A percentile compares a stretch with the other conserved stretches of the same genome.
phyloP scores from a whole-genome alignment of 2,797 vertebrate species.

The Microchirus variegatus region DNA sequence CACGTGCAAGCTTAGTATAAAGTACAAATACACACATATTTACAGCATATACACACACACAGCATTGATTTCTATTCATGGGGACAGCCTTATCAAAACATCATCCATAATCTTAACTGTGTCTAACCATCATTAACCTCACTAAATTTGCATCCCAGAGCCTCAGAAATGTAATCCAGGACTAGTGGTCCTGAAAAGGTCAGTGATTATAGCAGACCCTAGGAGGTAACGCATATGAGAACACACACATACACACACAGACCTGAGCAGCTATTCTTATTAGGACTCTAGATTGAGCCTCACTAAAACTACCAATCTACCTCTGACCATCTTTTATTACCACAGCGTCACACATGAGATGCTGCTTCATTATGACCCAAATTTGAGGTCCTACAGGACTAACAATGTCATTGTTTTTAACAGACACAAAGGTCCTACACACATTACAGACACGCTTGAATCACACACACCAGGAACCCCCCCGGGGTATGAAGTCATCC shows the following conservation, averaged over 20 bases:
- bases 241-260: conserved; percentile 3
- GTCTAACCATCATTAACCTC: neutral
- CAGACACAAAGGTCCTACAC: neutral
- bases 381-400: no score
- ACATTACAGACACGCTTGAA: conserved; percentile 38
- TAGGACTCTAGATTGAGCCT: no score
- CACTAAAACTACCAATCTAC: no score
- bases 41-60: neutral
- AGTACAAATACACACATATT: no score
- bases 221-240: neutral
- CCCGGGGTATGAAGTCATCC: conserved; percentile 34
- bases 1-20: neutral
- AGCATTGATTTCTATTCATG: no score
- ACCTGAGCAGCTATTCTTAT: no score
- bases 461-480: conserved; percentile 11
- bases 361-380: no score
- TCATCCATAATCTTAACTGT: neutral
- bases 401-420: no score
- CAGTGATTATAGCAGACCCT: no score
- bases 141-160: neutral
- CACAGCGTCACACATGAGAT: no score
- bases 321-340: no score
- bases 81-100: no score
- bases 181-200: neutral
- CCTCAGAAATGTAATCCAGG: neutral